Percentiles rank a stretch among this genome's conserved stretches.
These are phyloP conservation scores for Platysternon megacephalum DNA, from an alignment of 2,113 vertebrate genomes.

Conservation along the genomic window DNA sequence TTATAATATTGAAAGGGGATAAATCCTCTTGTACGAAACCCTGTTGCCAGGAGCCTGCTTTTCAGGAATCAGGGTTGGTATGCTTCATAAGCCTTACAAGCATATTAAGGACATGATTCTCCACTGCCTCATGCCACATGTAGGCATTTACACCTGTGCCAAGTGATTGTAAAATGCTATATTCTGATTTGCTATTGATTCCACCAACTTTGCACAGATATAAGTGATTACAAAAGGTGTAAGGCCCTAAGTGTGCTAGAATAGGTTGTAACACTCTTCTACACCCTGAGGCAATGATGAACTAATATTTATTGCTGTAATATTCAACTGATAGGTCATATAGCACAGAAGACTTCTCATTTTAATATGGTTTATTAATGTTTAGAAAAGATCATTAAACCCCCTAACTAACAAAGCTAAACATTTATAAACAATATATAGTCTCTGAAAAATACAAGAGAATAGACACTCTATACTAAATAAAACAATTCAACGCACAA, in stretches of 20 bases:
- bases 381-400: neutral
- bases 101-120: neutral
- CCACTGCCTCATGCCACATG: neutral
- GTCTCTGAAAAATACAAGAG: neutral
- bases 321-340: neutral
- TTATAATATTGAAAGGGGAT: neutral
- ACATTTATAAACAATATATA: neutral
- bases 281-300: neutral
- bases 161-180: neutral
- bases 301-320: conserved; percentile 28
- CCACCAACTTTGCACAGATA: neutral
- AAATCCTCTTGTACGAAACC: neutral
- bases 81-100: neutral
- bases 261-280: neutral
- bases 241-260: neutral
- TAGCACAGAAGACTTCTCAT: neutral
- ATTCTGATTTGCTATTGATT: neutral
- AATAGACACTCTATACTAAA: neutral
- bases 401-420: neutral
- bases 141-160: neutral
- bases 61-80: neutral
- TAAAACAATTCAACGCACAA: neutral
- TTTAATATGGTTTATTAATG: neutral
- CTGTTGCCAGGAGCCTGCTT: neutral
- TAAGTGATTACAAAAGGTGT: conserved; percentile 4